phyloP scores from a whole-genome alignment of 2,888 invertebrate genomes.

The Ferrisia virgata region DNA sequence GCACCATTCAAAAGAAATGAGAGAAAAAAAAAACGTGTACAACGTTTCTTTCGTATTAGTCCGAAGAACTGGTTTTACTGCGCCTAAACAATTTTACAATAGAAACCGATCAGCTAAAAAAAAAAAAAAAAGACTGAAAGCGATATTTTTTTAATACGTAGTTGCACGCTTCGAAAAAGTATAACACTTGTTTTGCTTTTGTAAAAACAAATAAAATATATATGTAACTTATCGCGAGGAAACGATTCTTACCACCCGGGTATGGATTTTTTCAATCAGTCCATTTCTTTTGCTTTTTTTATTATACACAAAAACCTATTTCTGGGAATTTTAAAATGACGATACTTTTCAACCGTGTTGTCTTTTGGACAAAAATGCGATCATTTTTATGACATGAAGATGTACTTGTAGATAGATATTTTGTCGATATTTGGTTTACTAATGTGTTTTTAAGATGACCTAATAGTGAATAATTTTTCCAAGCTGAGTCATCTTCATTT shows the following conservation, averaged over 20 bases:
- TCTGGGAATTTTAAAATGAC: too few relatives aligned
- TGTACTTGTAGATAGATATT: too few relatives aligned
- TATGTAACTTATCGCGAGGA: too few relatives aligned
- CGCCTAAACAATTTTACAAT: not conserved
- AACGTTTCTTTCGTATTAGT: not conserved
- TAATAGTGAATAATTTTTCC: too few relatives aligned
- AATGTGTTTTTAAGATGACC: too few relatives aligned
- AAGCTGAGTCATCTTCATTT: too few relatives aligned
- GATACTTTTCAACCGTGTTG: too few relatives aligned
- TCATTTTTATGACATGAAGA: too few relatives aligned
- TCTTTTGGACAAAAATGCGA: too few relatives aligned
- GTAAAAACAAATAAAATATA: not conserved
- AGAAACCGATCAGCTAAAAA: not conserved
- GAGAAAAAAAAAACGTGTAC: not conserved
- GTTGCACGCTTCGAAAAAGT: not conserved
- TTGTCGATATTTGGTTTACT: too few relatives aligned
- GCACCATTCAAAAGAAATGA: not conserved
- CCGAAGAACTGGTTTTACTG: not conserved
- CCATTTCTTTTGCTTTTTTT: too few relatives aligned
- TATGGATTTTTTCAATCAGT: not conserved
- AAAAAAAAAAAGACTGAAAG: not conserved
- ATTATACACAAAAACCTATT: too few relatives aligned
- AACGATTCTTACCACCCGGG: not conserved
- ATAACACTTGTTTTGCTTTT: not conserved
- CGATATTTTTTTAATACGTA: not conserved